These are phyloP conservation scores for Nasonovia ribisnigri DNA, from an alignment of 2,888 invertebrate species.

Conservation along the genomic window DNA sequence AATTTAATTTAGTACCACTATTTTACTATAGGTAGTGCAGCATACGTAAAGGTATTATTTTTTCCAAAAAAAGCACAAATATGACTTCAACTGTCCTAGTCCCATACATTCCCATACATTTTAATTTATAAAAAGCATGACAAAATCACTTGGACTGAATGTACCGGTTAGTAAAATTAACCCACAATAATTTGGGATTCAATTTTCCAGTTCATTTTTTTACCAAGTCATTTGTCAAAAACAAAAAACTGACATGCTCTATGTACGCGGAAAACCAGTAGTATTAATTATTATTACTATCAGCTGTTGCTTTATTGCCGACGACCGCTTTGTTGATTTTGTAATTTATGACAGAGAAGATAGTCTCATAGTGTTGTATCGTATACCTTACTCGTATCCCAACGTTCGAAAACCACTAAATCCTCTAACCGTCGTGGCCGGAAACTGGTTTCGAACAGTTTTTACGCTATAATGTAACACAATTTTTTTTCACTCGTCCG, in stretches of 20 bases:
- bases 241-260: not conserved
- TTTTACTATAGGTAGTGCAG: not conserved
- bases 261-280: not conserved
- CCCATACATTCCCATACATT: not conserved
- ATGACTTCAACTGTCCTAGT: not conserved
- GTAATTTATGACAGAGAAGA: not conserved
- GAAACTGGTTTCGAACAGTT: not conserved
- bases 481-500: not conserved
- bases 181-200: not conserved
- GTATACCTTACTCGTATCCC: not conserved
- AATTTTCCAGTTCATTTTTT: not conserved
- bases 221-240: not conserved
- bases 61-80: not conserved
- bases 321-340: not conserved
- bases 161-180: not conserved
- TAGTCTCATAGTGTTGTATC: not conserved
- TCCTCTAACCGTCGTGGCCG: not conserved
- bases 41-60: not conserved
- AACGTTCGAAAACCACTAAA: not conserved
- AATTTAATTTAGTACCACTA: not conserved
- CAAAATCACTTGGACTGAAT: not conserved
- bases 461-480: slow-evolving; percentile 4
- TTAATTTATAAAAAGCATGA: not conserved
- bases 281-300: not conserved
- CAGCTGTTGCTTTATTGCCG: not conserved